phyloP scores from a whole-genome alignment of 2,888 invertebrate species.

The Nezara viridula region DNA sequence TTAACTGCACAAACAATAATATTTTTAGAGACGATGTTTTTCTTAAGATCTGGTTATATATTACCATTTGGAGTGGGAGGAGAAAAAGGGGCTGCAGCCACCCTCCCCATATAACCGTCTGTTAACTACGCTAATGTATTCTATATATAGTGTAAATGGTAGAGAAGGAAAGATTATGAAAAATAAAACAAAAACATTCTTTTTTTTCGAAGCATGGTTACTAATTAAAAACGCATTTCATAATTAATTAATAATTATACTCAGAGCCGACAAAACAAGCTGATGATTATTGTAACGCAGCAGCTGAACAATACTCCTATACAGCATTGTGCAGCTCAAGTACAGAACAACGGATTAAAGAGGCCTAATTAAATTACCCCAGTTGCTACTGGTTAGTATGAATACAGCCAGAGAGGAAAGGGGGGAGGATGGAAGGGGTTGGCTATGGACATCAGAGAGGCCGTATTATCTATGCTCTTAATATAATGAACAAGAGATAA shows the following conservation, averaged over 20 bases:
- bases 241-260: not conserved
- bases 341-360: not conserved
- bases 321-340: not conserved
- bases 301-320: not conserved
- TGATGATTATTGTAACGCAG: not conserved
- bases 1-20: too few relatives aligned
- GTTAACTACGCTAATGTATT: too few relatives aligned
- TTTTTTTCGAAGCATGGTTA: too few relatives aligned
- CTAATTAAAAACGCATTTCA: too few relatives aligned
- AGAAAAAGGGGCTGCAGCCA: too few relatives aligned
- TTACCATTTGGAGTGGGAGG: too few relatives aligned
- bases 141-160: too few relatives aligned
- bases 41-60: too few relatives aligned
- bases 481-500: conserved; percentile 9
- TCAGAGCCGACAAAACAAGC: not conserved
- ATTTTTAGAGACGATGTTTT: too few relatives aligned
- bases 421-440: not conserved
- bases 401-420: not conserved
- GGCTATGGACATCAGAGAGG: not conserved
- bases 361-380: not conserved
- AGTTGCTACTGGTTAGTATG: not conserved
- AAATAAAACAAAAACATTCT: too few relatives aligned
- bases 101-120: too few relatives aligned
- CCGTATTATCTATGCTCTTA: not conserved
- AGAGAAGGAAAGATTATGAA: too few relatives aligned